A percentile compares a stretch with the other conserved stretches of the same genome.
Evolutionary conservation across 1,140 invertebrate genomes (phyloP).

Genomic region (Drusus annulatus): DNA sequence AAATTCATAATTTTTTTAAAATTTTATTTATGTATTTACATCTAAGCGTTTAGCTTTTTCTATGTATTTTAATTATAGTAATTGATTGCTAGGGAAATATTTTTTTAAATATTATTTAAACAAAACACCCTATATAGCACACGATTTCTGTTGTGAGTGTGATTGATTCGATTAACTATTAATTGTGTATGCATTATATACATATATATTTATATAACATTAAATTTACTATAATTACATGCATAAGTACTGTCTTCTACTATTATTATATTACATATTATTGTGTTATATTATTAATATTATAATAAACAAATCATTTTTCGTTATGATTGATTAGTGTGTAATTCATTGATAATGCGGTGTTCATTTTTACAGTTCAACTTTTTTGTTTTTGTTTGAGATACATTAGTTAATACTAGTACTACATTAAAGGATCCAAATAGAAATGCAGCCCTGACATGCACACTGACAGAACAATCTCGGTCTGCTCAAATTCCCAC

Average conservation of each 20-base stretch:
- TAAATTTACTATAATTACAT: conserved; percentile 43
- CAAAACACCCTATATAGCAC: conserved; percentile 41
- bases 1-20: conserved; percentile 41
- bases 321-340: conserved; percentile 33
- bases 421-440: conserved; percentile 4
- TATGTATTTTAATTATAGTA: conserved; percentile 49
- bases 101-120: conserved; percentile 51
- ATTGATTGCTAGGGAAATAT: conserved; percentile 45
- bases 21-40: conserved; percentile 44
- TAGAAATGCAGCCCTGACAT: not conserved
- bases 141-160: conserved; percentile 56
- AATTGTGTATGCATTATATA: conserved; percentile 48
- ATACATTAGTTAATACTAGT: conserved; percentile 9
- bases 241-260: conserved; percentile 48
- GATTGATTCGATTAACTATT: not conserved
- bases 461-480: no score
- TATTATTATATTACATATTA: conserved; percentile 45
- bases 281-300: conserved; percentile 45
- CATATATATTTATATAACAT: conserved; percentile 39
- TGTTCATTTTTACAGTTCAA: conserved; percentile 25
- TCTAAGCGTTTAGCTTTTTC: conserved; percentile 53
- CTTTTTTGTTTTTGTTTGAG: conserved; percentile 23
- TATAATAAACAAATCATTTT: conserved; percentile 22
- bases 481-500: no score
- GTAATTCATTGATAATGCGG: conserved; percentile 32